phyloP scores from a whole-genome alignment of 2,113 vertebrate genomes.

The Pithys albifrons region DNA sequence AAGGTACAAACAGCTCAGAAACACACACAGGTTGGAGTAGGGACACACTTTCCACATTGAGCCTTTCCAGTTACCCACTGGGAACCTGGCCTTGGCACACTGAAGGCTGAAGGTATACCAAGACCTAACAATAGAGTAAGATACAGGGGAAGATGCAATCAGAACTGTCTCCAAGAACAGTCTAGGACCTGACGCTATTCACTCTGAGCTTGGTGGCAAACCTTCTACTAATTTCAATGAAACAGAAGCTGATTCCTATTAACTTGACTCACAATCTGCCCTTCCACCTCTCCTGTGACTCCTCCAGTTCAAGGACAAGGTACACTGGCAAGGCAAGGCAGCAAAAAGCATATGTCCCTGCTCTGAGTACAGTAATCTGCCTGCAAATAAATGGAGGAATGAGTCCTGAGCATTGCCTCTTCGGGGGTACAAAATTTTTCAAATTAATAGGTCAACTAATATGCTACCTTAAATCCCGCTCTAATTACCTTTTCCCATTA shows the following conservation, averaged over 20 bases:
- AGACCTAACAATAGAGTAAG: background rate
- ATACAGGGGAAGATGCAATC: background rate
- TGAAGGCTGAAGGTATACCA: background rate
- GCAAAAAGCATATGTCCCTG: background rate
- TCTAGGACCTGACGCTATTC: background rate
- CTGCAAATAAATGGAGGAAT: background rate
- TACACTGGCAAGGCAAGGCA: background rate
- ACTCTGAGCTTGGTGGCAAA: background rate
- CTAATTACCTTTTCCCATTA: background rate
- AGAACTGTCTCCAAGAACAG: background rate
- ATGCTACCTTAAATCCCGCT: background rate
- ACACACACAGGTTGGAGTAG: background rate
- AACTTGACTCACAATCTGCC: background rate
- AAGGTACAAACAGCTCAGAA: background rate
- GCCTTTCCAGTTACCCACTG: rapidly evolving
- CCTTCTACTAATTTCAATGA: background rate
- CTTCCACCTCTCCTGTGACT: background rate
- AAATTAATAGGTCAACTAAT: background rate
- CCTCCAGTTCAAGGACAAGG: background rate
- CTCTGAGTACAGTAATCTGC: background rate
- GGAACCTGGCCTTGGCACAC: background rate
- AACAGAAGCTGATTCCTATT: background rate
- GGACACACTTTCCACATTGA: rapidly evolving
- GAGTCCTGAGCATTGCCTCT: background rate
- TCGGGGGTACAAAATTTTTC: background rate